Conservation (phyloP, 2,888 invertebrate species). For the Atethmia centrago region DNA sequence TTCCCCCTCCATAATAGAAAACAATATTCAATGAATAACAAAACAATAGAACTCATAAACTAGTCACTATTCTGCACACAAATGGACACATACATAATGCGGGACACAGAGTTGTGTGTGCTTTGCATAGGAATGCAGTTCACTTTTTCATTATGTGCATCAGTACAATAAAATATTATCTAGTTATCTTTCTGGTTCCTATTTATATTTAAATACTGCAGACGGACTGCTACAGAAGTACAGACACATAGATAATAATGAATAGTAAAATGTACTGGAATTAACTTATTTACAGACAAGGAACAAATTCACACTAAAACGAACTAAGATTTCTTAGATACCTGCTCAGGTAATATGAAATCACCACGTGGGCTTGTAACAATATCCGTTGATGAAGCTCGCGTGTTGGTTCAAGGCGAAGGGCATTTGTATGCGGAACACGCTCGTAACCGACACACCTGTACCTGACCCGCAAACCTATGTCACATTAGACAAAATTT, state of each 20-base stretch:
- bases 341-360: conserved; percentile 41
- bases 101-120: conserved; percentile 58
- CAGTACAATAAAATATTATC: conserved; percentile 29
- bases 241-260: no score
- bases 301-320: neutral
- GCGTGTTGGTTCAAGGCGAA: conserved; percentile 78
- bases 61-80: conserved; percentile 34
- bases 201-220: conserved; percentile 35
- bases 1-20: neutral
- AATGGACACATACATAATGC: conserved; percentile 24
- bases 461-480: conserved; percentile 78
- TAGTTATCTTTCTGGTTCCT: conserved; percentile 4
- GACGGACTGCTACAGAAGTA: no score
- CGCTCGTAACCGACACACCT: conserved; percentile 69
- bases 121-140: conserved; percentile 66
- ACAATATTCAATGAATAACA: conserved; percentile 21
- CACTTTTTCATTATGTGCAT: conserved; percentile 43
- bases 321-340: conserved; percentile 18
- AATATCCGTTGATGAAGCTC: conserved; percentile 58
- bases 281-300: neutral
- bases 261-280: neutral
- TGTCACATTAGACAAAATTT: conserved; percentile 62
- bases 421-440: conserved; percentile 85
- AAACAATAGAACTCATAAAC: conserved; percentile 22
- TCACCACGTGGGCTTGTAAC: conserved; percentile 61